Conservation (phyloP, 2,113 vertebrate genomes). For the Halichoerus grypus region DNA sequence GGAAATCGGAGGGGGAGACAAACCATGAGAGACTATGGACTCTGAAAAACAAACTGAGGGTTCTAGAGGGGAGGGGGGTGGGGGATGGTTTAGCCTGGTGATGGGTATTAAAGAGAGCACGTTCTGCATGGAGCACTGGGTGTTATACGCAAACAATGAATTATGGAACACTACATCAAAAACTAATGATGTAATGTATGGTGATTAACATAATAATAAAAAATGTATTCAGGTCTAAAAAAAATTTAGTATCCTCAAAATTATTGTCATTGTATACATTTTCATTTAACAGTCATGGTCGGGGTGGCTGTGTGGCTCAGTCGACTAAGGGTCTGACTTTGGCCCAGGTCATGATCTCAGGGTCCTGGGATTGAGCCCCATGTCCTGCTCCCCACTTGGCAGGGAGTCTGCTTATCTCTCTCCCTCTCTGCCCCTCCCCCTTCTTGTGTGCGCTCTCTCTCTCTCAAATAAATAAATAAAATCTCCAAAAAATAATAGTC, state of each 20-base stretch:
- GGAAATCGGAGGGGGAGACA: too few species aligned
- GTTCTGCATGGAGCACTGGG: too few species aligned
- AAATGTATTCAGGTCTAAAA: too few species aligned
- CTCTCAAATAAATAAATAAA: neutral
- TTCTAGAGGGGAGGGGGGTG: too few species aligned
- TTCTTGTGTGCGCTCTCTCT: neutral
- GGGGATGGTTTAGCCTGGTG: too few species aligned
- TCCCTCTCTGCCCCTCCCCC: neutral
- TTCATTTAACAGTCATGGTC: neutral
- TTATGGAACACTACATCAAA: too few species aligned
- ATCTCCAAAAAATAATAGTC: neutral
- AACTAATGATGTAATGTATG: too few species aligned
- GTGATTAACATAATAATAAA: too few species aligned
- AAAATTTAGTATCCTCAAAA: neutral
- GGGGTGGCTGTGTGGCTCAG: neutral
- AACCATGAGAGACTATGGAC: too few species aligned
- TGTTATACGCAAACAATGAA: too few species aligned
- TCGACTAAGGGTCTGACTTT: neutral
- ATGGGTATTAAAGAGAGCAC: too few species aligned
- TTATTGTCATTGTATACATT: neutral
- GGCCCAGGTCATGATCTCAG: neutral
- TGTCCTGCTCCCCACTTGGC: rapidly evolving
- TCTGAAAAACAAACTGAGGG: too few species aligned
- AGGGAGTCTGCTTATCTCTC: neutral
- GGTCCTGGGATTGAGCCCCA: neutral